phyloP scores from a whole-genome alignment of 2,797 vertebrate genomes.

The Graptemys geographica region DNA sequence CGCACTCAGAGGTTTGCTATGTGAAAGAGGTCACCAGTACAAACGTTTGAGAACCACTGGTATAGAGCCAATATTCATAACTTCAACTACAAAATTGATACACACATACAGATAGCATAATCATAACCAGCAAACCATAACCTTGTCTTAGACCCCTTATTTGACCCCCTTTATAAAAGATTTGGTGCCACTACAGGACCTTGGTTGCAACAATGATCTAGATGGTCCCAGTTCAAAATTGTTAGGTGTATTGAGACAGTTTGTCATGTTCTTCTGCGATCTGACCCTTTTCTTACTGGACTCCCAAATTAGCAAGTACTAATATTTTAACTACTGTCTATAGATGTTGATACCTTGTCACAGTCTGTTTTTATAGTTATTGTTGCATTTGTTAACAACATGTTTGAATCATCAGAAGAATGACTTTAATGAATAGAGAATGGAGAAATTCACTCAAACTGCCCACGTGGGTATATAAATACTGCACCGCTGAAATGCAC shows the following conservation, averaged over 20 bases:
- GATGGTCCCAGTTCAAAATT: too few relatives aligned
- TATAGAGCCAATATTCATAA: too few relatives aligned
- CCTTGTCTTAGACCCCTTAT: too few relatives aligned
- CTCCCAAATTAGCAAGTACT: neutral
- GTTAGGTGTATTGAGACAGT: neutral
- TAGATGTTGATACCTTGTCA: neutral
- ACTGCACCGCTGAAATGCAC: neutral
- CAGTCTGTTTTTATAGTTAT: neutral
- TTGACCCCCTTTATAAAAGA: too few relatives aligned
- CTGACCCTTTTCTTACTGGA: neutral
- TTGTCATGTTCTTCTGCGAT: neutral
- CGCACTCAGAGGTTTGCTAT: too few relatives aligned
- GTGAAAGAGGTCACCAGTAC: too few relatives aligned
- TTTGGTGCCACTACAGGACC: too few relatives aligned
- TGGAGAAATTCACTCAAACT: neutral
- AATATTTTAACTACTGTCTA: neutral
- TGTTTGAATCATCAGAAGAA: neutral
- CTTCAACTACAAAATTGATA: too few relatives aligned
- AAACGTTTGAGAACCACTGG: too few relatives aligned
- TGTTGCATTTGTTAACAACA: neutral
- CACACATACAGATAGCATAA: too few relatives aligned
- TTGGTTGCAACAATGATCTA: too few relatives aligned
- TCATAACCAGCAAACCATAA: too few relatives aligned
- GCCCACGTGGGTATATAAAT: neutral
- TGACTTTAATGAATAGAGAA: neutral